Percentiles rank a stretch among this genome's conserved stretches.
These are phyloP conservation scores for Bergia puertoricense DNA, from an alignment of 92 coral and sea anemone genomes.

Conservation along the genomic window DNA sequence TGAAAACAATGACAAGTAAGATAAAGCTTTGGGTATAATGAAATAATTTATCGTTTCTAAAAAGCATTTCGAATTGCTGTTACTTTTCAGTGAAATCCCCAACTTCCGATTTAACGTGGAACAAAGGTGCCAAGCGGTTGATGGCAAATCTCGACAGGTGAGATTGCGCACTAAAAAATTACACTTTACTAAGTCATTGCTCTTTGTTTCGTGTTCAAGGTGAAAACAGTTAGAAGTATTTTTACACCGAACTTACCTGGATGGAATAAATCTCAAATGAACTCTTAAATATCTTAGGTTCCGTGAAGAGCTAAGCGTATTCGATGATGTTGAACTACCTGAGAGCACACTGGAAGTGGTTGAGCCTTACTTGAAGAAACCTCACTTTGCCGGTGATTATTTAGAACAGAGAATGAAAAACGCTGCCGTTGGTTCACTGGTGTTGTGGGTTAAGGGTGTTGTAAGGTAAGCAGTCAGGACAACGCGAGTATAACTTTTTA, in stretches of 20 bases:
- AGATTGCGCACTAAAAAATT: not conserved
- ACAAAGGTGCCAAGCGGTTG: constrained; percentile 97
- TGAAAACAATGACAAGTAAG: too few relatives aligned
- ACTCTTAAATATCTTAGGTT: constrained; percentile 58
- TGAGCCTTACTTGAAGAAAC: constrained; percentile 92
- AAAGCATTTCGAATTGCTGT: not conserved
- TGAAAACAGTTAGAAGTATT: too few relatives aligned
- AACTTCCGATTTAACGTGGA: constrained; percentile 96
- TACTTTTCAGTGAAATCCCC: constrained; percentile 85
- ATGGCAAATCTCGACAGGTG: constrained; percentile 99
- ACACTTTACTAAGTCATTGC: not conserved
- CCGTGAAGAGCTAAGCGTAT: constrained; percentile 84
- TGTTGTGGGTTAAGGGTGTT: constrained; percentile 93
- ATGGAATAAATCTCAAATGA: not conserved
- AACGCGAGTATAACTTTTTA: not conserved
- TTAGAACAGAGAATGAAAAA: constrained; percentile 84
- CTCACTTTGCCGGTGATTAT: constrained; percentile 83
- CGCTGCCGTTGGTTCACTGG: constrained; percentile 89
- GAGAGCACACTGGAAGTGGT: constrained; percentile 90
- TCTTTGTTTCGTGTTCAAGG: too few relatives aligned
- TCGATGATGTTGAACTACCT: constrained; percentile 85
- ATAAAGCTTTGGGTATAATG: not conserved
- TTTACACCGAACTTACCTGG: not conserved
- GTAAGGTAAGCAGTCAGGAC: constrained; percentile 67
- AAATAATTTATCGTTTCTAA: not conserved